phyloP scores from a whole-genome alignment of 2,888 invertebrate genomes.

The Gastrophysa polygoni region DNA sequence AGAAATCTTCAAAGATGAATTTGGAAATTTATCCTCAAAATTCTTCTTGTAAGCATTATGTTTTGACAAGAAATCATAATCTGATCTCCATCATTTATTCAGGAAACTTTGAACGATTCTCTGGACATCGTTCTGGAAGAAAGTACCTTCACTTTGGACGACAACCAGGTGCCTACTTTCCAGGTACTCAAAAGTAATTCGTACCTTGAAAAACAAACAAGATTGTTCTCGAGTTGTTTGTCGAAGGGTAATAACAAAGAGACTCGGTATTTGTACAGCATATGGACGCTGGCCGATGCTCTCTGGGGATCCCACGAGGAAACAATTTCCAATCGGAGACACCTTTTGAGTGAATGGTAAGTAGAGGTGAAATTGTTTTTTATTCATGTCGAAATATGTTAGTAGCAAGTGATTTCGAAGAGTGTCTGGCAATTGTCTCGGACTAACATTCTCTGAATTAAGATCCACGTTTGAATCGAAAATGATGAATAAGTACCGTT shows the following conservation, averaged over 20 bases:
- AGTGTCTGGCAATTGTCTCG: too few relatives aligned
- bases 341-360: conserved; percentile 46
- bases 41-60: too few relatives aligned
- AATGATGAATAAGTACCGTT: too few relatives aligned
- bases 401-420: too few relatives aligned
- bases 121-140: conserved; percentile 44
- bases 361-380: background rate
- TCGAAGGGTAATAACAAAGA: conserved; percentile 40
- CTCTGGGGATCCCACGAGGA: conserved; percentile 83
- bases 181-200: conserved; percentile 37
- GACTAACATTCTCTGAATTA: too few relatives aligned
- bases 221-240: conserved; percentile 42
- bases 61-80: conserved; percentile 9
- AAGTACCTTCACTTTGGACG: conserved; percentile 36
- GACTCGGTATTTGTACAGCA: conserved; percentile 61
- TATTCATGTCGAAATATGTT: too few relatives aligned
- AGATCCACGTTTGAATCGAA: too few relatives aligned
- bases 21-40: too few relatives aligned
- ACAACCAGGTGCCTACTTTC: conserved; percentile 46
- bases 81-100: conserved; percentile 19
- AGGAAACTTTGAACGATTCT: conserved; percentile 41
- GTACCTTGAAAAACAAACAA: conserved; percentile 43
- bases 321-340: conserved; percentile 51
- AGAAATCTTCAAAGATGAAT: too few relatives aligned
- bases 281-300: conserved; percentile 79